phyloP scores from a whole-genome alignment of 2,797 vertebrate genomes.

The Ctenopoma kingsleyae region DNA sequence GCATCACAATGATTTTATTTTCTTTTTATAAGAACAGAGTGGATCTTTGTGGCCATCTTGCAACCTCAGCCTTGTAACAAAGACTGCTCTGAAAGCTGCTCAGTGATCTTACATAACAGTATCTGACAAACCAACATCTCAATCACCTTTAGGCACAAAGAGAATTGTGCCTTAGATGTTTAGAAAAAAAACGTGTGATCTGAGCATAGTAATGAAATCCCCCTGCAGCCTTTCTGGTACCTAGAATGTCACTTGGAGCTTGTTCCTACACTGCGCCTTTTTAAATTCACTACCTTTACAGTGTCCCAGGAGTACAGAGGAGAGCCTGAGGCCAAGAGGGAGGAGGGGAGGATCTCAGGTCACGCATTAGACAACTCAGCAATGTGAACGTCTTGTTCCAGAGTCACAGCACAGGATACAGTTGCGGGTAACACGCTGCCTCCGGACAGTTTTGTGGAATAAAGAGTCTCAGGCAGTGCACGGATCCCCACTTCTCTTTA shows the following conservation, averaged over 20 bases:
- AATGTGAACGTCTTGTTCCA: slow-evolving; percentile 30
- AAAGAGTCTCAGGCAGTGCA: slow-evolving; percentile 18
- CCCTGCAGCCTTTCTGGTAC: slow-evolving; percentile 33
- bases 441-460: slow-evolving; percentile 40
- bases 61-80: slow-evolving; percentile 32
- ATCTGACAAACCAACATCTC: slow-evolving; percentile 35
- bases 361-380: slow-evolving; percentile 43
- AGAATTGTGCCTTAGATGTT: slow-evolving; percentile 42
- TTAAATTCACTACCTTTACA: slow-evolving; percentile 32
- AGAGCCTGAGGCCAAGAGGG: slow-evolving; percentile 27
- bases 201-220: slow-evolving; percentile 40
- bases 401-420: slow-evolving; percentile 42
- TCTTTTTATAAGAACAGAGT: too few species aligned
- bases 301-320: slow-evolving; percentile 26
- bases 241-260: slow-evolving; percentile 52
- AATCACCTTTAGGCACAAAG: slow-evolving; percentile 41
- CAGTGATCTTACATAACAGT: slow-evolving; percentile 38
- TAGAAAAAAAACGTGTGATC: slow-evolving; percentile 44
- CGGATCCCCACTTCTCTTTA: slow-evolving; percentile 10
- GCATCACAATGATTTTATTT: slow-evolving; percentile 5
- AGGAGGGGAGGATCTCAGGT: slow-evolving; percentile 40
- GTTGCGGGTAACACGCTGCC: slow-evolving; percentile 41
- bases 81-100: slow-evolving; percentile 32
- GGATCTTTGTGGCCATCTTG: slow-evolving; percentile 26
- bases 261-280: slow-evolving; percentile 17